Evolutionary conservation across 2,113 vertebrate genomes (phyloP), one percentile per base, ranked within the genome.

Genomic region (Gymnobelideus leadbeateri): DNA sequence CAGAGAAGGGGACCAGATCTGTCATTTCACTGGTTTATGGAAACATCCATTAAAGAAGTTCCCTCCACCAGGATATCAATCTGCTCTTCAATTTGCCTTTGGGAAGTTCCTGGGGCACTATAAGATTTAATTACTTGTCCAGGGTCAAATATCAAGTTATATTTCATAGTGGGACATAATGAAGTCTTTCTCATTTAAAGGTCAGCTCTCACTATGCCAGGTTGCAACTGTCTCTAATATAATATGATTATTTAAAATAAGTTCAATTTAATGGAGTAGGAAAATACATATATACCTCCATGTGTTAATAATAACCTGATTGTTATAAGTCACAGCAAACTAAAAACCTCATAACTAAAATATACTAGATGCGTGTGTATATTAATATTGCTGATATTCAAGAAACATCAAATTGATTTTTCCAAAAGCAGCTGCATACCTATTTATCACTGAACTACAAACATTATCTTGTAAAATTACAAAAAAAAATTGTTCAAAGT

Each of bases 291-390:
- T 23, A 46, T 26, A 7, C 51, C 5, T 91, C 19, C 0, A 14
- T 49, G 11, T 91, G 37, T 92, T 89, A 1, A 96, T 96, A 92
- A 91, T 31, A 57, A 52, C 91, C 89, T 23, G 89, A 51, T 2
- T 21, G 47, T 94, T 93, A 95, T 50, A 95, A 68, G 51, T 50
- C 49, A 51, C 55, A 84, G 61, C 3, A 52, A 94, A 92, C 0
- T 46, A 50, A 89, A 92, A 97, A 50, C 8, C 8, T 1, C 43
- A 55, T 92, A 95, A 25, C 8, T 68, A 2, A 68, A 61, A 57
- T 28, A 26, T 28, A 26, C 0, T 0, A 21, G n/a, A 0, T 92
- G 47, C 92, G 68, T 49, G 84, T 47, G 89, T 21, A 3, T 43
- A 55, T 37, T 93, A 77, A 1, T 51, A 46, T 3, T 25, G 46